Evolutionary conservation across 2,888 invertebrate species (phyloP), one percentile per base, ranked within the genome.

Genomic region (Phengaris alcon): DNA sequence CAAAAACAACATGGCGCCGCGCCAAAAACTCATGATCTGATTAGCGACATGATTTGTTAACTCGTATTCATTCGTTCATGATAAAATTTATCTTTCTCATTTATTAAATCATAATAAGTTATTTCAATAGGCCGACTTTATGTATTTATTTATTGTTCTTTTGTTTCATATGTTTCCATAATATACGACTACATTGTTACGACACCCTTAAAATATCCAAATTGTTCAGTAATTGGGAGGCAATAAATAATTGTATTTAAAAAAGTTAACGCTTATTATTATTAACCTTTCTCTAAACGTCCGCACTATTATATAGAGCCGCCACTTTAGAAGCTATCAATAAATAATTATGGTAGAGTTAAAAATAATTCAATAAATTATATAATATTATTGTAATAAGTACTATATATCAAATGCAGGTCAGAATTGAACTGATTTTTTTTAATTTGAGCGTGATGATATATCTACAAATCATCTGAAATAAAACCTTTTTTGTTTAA

Each of bases 1-100:
- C 52, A 72, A 72, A 70, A 72, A 72, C 13, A 72, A 72, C 72
- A 72, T 72, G 72, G 72, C 54, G 52, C 54, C 35, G 22, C 52
- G 52, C 72, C 72, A 72, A 72, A 35, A 72, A 54, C 35, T 35
- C 72, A 7, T 54, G 72, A 72, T 54, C 54, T 72, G 72, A 72
- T 72, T 54, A 72, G 51, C 64, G 35, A 54, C 48, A 22, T 54
- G 48, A 70, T 72, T 48, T 69, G 10, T 48, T 13, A 8, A 69
- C 48, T 64, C 12, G 12, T 6, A 64, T 64, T 64, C 64, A 64
- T 12, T 44, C 35, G 35, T 64, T 64, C 35, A 64, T 64, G 35
- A 64, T 64, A 64, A 64, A 64, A 35, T 64, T 35, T 64, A 64
- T 35, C 44, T 44, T 13, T 64, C 44, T 12, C 13, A 44, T 64